Base-by-base conservation (phyloP, 2,113 vertebrate genomes). In the Plecturocebus donacophilus region DNA sequence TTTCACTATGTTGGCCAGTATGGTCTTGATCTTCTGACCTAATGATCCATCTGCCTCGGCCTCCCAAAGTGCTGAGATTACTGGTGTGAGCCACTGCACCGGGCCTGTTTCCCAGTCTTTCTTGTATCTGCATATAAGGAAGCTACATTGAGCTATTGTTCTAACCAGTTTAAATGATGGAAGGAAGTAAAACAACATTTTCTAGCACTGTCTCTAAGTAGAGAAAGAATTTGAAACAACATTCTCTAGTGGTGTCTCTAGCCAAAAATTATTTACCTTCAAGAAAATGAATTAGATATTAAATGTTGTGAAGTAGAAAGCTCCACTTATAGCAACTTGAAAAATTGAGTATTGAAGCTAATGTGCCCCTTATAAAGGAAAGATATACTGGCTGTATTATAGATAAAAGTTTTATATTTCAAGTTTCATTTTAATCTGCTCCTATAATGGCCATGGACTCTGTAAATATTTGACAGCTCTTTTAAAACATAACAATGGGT, bases 261-360 rank as follows among this genome's bases (percentile, higher is more conserved):
- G 56, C 42, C 92, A n/a, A 91, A 35, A 92, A 77, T 90, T 45
- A 56, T 88, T 61, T 45, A 47, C 6, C 25, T 61, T 85, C 42
- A 77, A 42, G 32, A 49, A 96, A 84, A 90, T 92, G 64, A 82
- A 86, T 88, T 27, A 70, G 38, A 86, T 90, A 27, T 54, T 66
- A 40, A 61, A 87, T 81, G 35, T 45, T 87, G 6, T 45, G 49
- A 93, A 23, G 19, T 32, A 80, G 70, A 92, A 73, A 13, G 1
- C 42, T 94, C 32, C 54, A 56, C 45, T 45, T 89, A 38, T 38
- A 91, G 61, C 27, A 64, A 66, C 35, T 71, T 94, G 56, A 54
- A 96, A 93, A 90, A 64, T 32, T 52, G 14, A 91, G 25, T 75
- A 93, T 20, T 40, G 17, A 97, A 90, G 16, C 66, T 76, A 86